Evolutionary conservation across 2,888 invertebrate genomes (phyloP).

Genomic region (Acleris cristana): DNA sequence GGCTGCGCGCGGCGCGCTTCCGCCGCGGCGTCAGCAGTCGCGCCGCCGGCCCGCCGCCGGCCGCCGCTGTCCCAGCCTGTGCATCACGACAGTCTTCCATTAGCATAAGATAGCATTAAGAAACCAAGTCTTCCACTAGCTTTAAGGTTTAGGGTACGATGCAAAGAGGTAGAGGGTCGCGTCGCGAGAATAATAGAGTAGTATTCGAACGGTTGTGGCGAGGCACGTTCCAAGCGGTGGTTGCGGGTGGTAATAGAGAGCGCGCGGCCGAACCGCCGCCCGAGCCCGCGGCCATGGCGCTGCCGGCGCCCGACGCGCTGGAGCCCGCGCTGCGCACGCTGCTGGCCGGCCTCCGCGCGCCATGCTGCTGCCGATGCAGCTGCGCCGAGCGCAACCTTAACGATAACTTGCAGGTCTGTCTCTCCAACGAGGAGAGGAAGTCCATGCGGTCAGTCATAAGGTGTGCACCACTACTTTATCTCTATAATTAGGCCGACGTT

Average conservation of each 20-base stretch:
- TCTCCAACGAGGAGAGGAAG: constrained; percentile 80
- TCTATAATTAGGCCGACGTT: constrained; percentile 51
- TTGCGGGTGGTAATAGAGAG: constrained; percentile 69
- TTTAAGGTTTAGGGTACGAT: constrained; percentile 59
- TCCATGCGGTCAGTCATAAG: constrained; percentile 87
- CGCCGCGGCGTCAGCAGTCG: constrained; percentile 61
- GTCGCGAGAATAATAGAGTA: constrained; percentile 83
- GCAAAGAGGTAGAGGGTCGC: constrained; percentile 77
- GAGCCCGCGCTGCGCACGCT: constrained; percentile 74
- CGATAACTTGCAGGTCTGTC: constrained; percentile 83
- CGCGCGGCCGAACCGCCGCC: constrained; percentile 60
- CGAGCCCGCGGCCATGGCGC: constrained; percentile 45
- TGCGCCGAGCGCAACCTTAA: constrained; percentile 68
- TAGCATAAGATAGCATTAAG: constrained; percentile 64
- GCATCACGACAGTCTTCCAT: constrained; percentile 57
- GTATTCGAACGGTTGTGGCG: constrained; percentile 90
- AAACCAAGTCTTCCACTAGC: constrained; percentile 83
- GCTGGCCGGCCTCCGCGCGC: constrained; percentile 66
- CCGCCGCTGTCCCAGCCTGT: constrained; percentile 73
- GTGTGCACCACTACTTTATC: constrained; percentile 73
- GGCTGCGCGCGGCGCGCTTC: constrained; percentile 69
- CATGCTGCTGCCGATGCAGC: constrained; percentile 78
- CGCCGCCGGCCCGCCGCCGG: constrained; percentile 78
- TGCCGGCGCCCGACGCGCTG: constrained; percentile 68
- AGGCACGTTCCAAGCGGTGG: constrained; percentile 84